Base-by-base conservation (phyloP, 2,797 vertebrate genomes). In the Sebastes diploproa region DNA sequence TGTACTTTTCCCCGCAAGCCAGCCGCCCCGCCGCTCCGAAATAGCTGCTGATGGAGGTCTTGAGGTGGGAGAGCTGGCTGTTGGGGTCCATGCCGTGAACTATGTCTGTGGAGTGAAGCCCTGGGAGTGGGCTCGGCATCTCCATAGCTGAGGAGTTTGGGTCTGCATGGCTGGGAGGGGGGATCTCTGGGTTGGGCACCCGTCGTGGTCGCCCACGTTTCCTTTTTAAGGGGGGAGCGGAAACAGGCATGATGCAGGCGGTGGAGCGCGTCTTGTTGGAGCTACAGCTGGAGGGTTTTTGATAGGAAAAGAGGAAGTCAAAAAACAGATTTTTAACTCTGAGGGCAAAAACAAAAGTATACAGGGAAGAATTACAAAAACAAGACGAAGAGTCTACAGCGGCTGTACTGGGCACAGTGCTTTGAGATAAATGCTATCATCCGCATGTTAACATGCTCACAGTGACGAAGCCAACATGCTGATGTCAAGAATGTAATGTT, bases 11-110 rank as follows among this genome's bases (percentile, higher is more conserved):
- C 18, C 98, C 98, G 62, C 98, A 99, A 54, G 98, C 98, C 96
- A 99, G 96, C 86, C 98, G 97, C 84, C 98, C 98, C 3, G 98
- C 98, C 67, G 98, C 97, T 88, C 98, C 98, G 77, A 99, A 99
- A 78, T 99, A 99, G 94, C 96, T 98, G 94, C 97, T 99, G 91
- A 99, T 99, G 2, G 98, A 99, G 96, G 96, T 99, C 92, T 98
- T 98, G 72, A 99, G 97, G 93, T 98, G 97, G 93, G 97, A 97
- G 83, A 99, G 96, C 90, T 99, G 98, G 77, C 96, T 95, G 87
- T 97, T 97, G 83, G 98, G 97, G 95, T 98, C 97, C 95, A 98
- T 96, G 89, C 97, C 97, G 85, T 98, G 98, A 81, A 98, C 95
- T 91, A 99, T 97, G 94, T 99, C 97, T 81, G 97, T 94, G 56